phyloP scores from a whole-genome alignment of 2,113 vertebrate genomes.

The Brienomyrus brachyistius region DNA sequence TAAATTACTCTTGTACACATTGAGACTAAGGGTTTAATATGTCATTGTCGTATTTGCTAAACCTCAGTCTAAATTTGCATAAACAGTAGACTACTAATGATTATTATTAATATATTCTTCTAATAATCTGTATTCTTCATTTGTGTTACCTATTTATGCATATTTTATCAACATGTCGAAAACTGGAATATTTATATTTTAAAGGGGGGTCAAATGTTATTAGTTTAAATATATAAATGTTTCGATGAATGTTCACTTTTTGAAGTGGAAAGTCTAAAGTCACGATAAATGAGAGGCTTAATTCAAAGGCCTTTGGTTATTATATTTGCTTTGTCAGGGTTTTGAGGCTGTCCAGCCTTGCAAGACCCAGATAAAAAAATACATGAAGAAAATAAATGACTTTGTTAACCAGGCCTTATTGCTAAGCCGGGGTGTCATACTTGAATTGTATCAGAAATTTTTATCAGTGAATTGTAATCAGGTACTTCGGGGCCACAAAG shows the following conservation, averaged over 20 bases:
- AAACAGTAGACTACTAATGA: conserved; percentile 1
- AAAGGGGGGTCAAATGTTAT: not conserved
- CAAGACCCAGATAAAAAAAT: conserved; percentile 80
- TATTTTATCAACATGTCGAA: not conserved
- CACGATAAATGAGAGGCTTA: conserved; percentile 7
- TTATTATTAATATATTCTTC: not conserved
- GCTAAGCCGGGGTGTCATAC: conserved; percentile 82
- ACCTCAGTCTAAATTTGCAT: conserved; percentile 51
- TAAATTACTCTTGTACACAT: conserved; percentile 51
- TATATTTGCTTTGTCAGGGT: conserved; percentile 86
- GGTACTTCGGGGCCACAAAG: conserved; percentile 93
- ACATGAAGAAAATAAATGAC: conserved; percentile 92
- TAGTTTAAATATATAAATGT: conserved; percentile 17
- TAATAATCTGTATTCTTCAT: not conserved
- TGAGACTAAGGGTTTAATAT: conserved; percentile 48
- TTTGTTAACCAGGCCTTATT: conserved; percentile 93
- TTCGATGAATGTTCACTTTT: conserved; percentile 23
- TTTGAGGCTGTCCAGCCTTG: conserved; percentile 75
- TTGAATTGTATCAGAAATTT: conserved; percentile 77
- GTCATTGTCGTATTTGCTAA: conserved; percentile 47
- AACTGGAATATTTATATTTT: conserved; percentile 6
- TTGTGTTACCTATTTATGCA: not conserved
- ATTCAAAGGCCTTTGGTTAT: conserved; percentile 14
- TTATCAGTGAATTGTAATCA: conserved; percentile 93
- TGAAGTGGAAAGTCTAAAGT: conserved; percentile 23